phyloP scores from a whole-genome alignment of 2,113 vertebrate genomes.

The Stictonetta naevosa region DNA sequence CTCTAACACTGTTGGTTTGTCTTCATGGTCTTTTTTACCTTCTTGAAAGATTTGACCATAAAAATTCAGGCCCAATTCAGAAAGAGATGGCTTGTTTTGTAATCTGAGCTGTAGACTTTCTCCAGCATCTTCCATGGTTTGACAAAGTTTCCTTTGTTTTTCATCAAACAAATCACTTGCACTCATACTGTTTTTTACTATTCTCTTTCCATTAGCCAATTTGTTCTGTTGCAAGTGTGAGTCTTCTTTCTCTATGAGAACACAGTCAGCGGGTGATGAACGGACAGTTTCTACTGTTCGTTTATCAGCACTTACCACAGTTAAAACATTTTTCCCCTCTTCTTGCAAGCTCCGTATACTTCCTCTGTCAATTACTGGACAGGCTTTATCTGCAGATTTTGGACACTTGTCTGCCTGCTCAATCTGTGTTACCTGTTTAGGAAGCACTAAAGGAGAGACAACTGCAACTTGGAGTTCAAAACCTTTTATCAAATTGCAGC shows the following conservation, averaged over 20 bases:
- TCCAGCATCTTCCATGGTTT: neutral
- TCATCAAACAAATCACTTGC: neutral
- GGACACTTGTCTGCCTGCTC: neutral
- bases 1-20: neutral
- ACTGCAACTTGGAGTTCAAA: conserved; percentile 80
- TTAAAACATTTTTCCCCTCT: neutral
- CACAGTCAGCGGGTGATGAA: neutral
- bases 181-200: neutral
- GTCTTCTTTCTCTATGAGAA: neutral
- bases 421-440: conserved; percentile 45
- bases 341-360: conserved; percentile 46
- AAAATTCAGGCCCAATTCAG: neutral
- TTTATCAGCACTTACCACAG: neutral
- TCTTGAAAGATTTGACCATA: neutral
- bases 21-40: neutral
- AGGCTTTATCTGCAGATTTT: neutral
- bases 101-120: neutral
- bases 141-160: neutral
- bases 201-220: neutral
- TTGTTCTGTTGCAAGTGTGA: conserved; percentile 1
- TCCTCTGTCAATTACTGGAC: conserved; percentile 43
- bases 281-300: neutral
- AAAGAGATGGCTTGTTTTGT: neutral
- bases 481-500: conserved; percentile 56
- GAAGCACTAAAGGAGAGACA: conserved; percentile 79